phyloP scores from a whole-genome alignment of 2,888 invertebrate genomes.

The Mesochorus sp. region DNA sequence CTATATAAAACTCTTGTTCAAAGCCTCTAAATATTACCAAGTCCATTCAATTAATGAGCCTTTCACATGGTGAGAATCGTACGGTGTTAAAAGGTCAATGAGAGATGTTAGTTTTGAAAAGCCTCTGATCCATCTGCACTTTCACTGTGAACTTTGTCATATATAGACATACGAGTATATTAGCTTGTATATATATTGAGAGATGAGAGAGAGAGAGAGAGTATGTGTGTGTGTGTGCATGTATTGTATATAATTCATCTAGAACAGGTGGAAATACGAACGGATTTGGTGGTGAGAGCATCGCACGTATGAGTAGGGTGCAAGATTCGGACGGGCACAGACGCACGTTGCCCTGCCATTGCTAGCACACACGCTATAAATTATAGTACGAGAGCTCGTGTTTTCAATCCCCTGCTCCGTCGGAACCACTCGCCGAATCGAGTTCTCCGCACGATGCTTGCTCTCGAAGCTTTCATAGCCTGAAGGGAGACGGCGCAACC shows the following conservation, averaged over 20 bases:
- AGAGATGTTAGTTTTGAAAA: conserved; percentile 28
- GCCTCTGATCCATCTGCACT: conserved; percentile 40
- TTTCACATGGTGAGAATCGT: conserved; percentile 22
- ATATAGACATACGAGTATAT: not conserved
- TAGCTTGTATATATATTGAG: too few species aligned
- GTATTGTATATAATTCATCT: conserved; percentile 23
- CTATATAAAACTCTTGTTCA: not conserved
- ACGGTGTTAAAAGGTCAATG: not conserved
- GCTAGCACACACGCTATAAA: conserved; percentile 40
- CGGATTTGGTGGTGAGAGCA: conserved; percentile 21
- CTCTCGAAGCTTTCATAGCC: conserved; percentile 41
- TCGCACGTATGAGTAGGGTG: not conserved
- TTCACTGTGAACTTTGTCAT: too few species aligned
- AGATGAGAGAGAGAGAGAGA: too few species aligned
- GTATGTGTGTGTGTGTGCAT: not conserved
- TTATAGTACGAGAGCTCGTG: conserved; percentile 34
- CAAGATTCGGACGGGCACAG: conserved; percentile 14
- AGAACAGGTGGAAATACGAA: conserved; percentile 33
- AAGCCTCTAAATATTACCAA: conserved; percentile 34
- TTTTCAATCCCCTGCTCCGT: conserved; percentile 22
- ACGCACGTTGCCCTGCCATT: not conserved
- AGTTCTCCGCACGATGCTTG: conserved; percentile 33
- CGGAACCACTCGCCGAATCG: conserved; percentile 45
- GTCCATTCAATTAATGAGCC: conserved; percentile 40
- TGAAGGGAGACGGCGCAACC: not conserved